Percentiles rank a stretch among this genome's conserved stretches.
Evolutionary conservation across 2,888 invertebrate genomes (phyloP).

Genomic region (Ophioninae sp.): DNA sequence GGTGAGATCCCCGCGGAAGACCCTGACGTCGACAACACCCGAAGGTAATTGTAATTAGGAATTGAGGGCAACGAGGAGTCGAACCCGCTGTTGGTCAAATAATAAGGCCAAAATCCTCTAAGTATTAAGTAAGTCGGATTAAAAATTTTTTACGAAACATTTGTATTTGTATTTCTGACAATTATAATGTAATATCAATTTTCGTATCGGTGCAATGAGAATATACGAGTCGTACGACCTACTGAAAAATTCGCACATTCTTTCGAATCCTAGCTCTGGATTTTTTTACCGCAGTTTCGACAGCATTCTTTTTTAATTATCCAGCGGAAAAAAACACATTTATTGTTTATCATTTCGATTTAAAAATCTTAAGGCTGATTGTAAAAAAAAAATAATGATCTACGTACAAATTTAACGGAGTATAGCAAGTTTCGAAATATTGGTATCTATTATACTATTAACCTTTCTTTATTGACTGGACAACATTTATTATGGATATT

Average conservation of each 20-base stretch:
- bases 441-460: no score
- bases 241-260: not conserved
- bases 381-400: no score
- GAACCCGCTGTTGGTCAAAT: slow-evolving; percentile 80
- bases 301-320: no score
- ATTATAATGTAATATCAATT: slow-evolving; percentile 43
- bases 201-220: not conserved
- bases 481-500: no score
- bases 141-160: slow-evolving; percentile 75
- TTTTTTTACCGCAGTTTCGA: not conserved
- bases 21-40: slow-evolving; percentile 81
- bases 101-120: slow-evolving; percentile 78
- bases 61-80: slow-evolving; percentile 79
- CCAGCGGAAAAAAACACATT: no score
- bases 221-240: not conserved
- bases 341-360: no score
- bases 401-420: no score
- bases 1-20: slow-evolving; percentile 82
- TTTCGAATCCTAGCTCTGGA: not conserved
- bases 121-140: slow-evolving; percentile 81
- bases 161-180: slow-evolving; percentile 18
- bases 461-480: no score
- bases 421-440: no score
- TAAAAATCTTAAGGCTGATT: no score
- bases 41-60: slow-evolving; percentile 82